Conservation (phyloP, 2,797 vertebrate species). For the Sebastes wilsoni region DNA sequence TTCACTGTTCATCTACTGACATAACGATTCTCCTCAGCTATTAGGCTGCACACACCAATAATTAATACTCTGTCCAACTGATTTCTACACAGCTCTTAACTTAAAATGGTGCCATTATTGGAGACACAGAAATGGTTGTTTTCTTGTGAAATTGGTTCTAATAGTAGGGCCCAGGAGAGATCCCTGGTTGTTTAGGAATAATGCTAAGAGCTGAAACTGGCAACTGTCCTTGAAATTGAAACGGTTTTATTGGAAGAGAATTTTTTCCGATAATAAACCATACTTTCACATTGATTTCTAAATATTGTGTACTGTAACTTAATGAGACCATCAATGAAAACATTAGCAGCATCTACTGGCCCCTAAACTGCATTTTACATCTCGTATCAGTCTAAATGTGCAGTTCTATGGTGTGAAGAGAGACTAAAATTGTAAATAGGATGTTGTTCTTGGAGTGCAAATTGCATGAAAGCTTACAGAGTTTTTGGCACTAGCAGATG, state of each 20-base stretch:
- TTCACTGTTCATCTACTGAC: background rate
- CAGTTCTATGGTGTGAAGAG: background rate
- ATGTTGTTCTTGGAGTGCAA: background rate
- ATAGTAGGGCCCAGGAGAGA: background rate
- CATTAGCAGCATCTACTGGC: background rate
- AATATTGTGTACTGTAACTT: background rate
- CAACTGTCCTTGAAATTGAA: background rate
- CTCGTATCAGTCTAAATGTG: background rate
- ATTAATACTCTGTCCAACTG: background rate
- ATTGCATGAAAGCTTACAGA: background rate
- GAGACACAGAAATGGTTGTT: background rate
- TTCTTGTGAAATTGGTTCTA: background rate
- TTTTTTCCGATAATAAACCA: background rate
- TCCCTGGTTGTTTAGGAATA: background rate
- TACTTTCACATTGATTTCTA: background rate
- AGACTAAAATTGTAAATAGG: background rate
- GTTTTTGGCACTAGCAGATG: background rate
- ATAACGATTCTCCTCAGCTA: background rate
- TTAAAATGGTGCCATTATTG: background rate
- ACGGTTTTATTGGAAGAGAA: background rate
- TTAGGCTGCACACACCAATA: background rate
- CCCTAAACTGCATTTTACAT: background rate
- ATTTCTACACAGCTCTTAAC: background rate
- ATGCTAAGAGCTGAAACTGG: background rate
- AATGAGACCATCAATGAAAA: background rate